These are phyloP conservation scores for Procambarus virginalis DNA, from an alignment of 1,140 invertebrate species.

Conservation along the genomic window DNA sequence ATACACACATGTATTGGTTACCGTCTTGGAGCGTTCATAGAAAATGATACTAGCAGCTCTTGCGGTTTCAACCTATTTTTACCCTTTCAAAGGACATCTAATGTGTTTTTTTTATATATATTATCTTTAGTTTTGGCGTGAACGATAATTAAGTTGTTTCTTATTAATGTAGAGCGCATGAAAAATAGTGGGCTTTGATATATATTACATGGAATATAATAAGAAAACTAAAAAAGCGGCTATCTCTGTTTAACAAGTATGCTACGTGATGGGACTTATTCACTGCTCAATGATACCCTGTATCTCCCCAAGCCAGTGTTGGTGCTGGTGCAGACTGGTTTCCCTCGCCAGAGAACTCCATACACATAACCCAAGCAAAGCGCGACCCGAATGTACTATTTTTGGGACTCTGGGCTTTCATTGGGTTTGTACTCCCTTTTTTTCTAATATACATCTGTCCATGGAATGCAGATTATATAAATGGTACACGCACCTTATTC, in stretches of 20 bases:
- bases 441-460: slow-evolving; percentile 5
- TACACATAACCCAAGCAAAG: slow-evolving; percentile 6
- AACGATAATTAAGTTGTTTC: slow-evolving; percentile 31
- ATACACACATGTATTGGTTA: too few relatives aligned
- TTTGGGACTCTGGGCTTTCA: slow-evolving; percentile 7
- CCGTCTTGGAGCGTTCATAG: too few relatives aligned
- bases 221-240: slow-evolving; percentile 53
- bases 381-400: slow-evolving; percentile 13
- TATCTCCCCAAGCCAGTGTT: slow-evolving; percentile 39
- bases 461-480: not conserved
- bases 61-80: not conserved
- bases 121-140: not conserved
- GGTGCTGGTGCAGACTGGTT: slow-evolving; percentile 13
- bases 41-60: too few relatives aligned
- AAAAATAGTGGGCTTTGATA: slow-evolving; percentile 66
- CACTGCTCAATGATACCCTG: slow-evolving; percentile 60
- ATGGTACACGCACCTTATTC: not conserved
- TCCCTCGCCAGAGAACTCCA: slow-evolving; percentile 18
- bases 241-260: slow-evolving; percentile 62
- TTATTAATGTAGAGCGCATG: slow-evolving; percentile 58
- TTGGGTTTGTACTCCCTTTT: not conserved
- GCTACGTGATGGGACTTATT: slow-evolving; percentile 55
- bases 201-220: slow-evolving; percentile 59
- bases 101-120: not conserved
- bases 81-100: not conserved